phyloP scores from a whole-genome alignment of 2,888 invertebrate genomes.

The Cetonia aurata region DNA sequence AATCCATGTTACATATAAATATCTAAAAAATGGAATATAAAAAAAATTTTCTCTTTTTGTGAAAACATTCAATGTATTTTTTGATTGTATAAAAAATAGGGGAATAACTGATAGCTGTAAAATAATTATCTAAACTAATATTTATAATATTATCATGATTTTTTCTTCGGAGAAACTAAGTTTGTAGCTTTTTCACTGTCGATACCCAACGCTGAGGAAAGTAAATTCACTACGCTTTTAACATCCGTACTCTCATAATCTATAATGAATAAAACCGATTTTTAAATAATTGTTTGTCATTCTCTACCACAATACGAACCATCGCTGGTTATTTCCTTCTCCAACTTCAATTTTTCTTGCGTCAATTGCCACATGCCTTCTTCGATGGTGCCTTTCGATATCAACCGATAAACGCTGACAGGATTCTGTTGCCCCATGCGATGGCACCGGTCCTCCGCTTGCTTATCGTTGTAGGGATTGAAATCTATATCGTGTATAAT shows the following conservation, averaged over 20 bases:
- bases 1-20: no score
- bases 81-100: constrained; percentile 8
- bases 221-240: constrained; percentile 82
- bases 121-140: constrained; percentile 1
- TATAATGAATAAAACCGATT: constrained; percentile 61
- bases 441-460: constrained; percentile 93
- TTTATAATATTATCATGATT: constrained; percentile 43
- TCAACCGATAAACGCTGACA: constrained; percentile 87
- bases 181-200: constrained; percentile 60
- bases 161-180: constrained; percentile 61
- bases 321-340: constrained; percentile 83
- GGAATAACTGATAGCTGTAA: neutral
- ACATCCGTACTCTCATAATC: constrained; percentile 81
- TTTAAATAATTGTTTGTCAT: constrained; percentile 66
- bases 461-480: constrained; percentile 98
- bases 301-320: constrained; percentile 54
- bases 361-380: constrained; percentile 93
- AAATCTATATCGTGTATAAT: constrained; percentile 98
- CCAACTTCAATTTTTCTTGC: constrained; percentile 90
- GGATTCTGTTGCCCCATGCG: constrained; percentile 84
- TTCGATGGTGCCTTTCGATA: constrained; percentile 90
- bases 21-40: no score
- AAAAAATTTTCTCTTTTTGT: no score
- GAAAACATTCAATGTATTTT: neutral
- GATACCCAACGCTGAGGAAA: constrained; percentile 83